Evolutionary conservation across 2,797 vertebrate species (phyloP).

Genomic region (Alectoris magna): DNA sequence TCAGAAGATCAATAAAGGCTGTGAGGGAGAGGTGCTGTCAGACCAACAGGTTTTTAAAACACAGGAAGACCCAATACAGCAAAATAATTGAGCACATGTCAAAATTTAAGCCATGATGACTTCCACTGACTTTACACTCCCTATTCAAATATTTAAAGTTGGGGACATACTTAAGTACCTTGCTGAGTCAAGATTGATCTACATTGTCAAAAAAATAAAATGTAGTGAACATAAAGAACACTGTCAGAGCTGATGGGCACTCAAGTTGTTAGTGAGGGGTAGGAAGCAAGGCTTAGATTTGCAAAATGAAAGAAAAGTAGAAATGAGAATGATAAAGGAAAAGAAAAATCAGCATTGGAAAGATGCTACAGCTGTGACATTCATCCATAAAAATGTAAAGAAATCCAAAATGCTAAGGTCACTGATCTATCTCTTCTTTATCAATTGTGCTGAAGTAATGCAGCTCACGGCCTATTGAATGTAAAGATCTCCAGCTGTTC

Average conservation of each 20-base stretch:
- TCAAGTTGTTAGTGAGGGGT: neutral
- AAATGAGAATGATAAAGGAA: neutral
- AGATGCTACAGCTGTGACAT: slow-evolving; percentile 10
- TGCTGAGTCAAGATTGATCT: slow-evolving; percentile 27
- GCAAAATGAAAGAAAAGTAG: neutral
- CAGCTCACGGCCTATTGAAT: slow-evolving; percentile 53
- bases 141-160: neutral
- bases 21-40: neutral
- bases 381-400: slow-evolving; percentile 63
- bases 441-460: slow-evolving; percentile 53
- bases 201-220: neutral
- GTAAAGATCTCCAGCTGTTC: slow-evolving; percentile 52
- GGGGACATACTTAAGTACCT: neutral
- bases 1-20: neutral
- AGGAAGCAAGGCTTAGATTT: neutral
- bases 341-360: slow-evolving; percentile 25
- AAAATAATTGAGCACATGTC: neutral
- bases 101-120: neutral
- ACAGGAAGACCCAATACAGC: neutral
- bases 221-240: neutral
- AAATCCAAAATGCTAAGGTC: slow-evolving; percentile 41
- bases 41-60: slow-evolving; percentile 19
- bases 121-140: slow-evolving; percentile 11
- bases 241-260: neutral
- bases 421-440: slow-evolving; percentile 40